phyloP scores from a whole-genome alignment of 2,113 vertebrate genomes.

The Myotis yumanensis region DNA sequence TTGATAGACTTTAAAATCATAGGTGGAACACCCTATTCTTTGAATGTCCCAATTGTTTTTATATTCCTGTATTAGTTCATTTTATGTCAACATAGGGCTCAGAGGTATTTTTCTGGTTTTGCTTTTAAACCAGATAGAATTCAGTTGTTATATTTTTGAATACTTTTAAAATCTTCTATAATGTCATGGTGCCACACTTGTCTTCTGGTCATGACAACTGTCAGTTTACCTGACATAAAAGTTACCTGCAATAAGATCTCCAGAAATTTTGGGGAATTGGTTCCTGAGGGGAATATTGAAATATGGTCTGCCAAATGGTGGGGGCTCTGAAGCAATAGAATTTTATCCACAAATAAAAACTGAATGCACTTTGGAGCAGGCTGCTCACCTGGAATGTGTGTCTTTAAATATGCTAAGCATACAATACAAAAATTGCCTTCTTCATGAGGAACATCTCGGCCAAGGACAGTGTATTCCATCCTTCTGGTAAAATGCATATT shows the following conservation, averaged over 20 bases:
- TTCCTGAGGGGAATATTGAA: background rate
- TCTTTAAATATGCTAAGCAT: constrained; percentile 56
- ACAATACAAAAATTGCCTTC: constrained; percentile 49
- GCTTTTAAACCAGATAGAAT: background rate
- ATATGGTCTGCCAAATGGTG: background rate
- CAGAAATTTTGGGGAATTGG: background rate
- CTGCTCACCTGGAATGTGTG: constrained; percentile 57
- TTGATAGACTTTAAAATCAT: background rate
- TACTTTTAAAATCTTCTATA: background rate
- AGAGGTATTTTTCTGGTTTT: background rate
- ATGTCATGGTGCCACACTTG: background rate
- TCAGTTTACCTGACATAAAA: background rate
- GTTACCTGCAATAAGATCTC: background rate
- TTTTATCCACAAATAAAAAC: constrained; percentile 5
- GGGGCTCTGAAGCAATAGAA: background rate
- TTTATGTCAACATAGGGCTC: background rate
- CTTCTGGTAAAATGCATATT: constrained; percentile 49
- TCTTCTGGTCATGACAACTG: background rate
- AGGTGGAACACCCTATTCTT: background rate
- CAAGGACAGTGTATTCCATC: constrained; percentile 39
- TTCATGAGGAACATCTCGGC: constrained; percentile 27
- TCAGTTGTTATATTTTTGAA: background rate
- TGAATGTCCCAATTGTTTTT: background rate
- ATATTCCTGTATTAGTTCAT: background rate
- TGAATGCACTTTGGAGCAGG: background rate